Evolutionary conservation across 2,888 invertebrate genomes (phyloP), one percentile per base, ranked within the genome.

Genomic region (Helicoverpa assulta): DNA sequence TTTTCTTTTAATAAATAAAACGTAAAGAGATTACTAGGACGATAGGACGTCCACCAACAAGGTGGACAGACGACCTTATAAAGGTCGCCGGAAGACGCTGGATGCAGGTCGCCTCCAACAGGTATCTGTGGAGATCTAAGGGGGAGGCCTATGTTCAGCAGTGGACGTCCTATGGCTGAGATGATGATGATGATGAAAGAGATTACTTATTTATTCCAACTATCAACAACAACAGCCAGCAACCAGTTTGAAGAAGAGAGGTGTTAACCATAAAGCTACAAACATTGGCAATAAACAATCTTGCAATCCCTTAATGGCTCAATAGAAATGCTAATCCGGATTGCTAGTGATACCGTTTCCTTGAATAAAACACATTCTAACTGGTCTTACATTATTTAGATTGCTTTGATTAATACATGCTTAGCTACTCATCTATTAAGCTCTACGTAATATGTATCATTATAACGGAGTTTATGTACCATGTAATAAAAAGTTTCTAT

Each of bases 1-100:
- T 52, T 52, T 12, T 21, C 12, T 52, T 14, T 16, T 1, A 6
- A 16, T 16, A 3, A 2, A 14, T n/a, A 12, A 4, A 7, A 1
- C 43, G 10, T 29, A 18, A 66, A 33, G 43, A 43, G 43, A 43
- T 68, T n/a, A n/a, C n/a, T n/a, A n/a, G n/a, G n/a, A n/a, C n/a
- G n/a, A n/a, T n/a, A n/a, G n/a, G n/a, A n/a, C n/a, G n/a, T n/a
- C n/a, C n/a, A n/a, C n/a, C n/a, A n/a, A n/a, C n/a, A n/a, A n/a
- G n/a, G n/a, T n/a, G n/a, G n/a, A n/a, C n/a, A n/a, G n/a, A n/a
- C n/a, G n/a, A n/a, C n/a, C n/a, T n/a, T n/a, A n/a, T n/a, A n/a
- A n/a, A n/a, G n/a, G n/a, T n/a, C n/a, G n/a, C n/a, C n/a, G n/a
- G n/a, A n/a, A n/a, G n/a, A n/a, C n/a, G n/a, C n/a, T n/a, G n/a